These are phyloP conservation scores for Lacerta bilineata DNA, from an alignment of 2,797 vertebrate species.

Conservation along the genomic window DNA sequence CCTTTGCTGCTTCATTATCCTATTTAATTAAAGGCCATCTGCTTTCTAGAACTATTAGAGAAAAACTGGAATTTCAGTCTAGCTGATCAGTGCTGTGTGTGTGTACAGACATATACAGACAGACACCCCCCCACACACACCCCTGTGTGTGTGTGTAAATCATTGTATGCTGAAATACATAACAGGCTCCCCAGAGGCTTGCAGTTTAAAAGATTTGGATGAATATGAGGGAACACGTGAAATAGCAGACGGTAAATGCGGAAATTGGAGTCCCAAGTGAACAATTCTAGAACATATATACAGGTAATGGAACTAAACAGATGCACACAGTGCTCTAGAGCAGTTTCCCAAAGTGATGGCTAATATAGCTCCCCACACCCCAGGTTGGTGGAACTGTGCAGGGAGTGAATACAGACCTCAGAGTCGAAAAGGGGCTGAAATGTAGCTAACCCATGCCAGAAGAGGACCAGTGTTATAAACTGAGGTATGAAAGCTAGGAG, in stretches of 20 bases:
- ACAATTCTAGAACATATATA: not conserved
- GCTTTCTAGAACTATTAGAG: not conserved
- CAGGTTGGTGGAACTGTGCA: no score
- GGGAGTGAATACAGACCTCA: no score
- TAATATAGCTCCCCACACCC: no score
- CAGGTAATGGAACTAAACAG: not conserved
- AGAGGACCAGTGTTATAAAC: no score
- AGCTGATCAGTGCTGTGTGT: not conserved
- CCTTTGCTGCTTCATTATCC: not conserved
- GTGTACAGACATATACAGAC: no score
- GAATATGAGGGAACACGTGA: not conserved
- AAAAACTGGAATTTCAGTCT: not conserved
- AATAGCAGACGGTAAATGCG: no score
- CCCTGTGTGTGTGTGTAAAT: not conserved
- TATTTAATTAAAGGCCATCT: conserved; percentile 7
- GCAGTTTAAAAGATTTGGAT: not conserved
- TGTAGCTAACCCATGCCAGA: no score
- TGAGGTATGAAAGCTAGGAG: no score
- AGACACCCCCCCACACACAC: no score
- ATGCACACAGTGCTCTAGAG: not conserved
- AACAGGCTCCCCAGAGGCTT: not conserved
- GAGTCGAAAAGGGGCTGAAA: no score
- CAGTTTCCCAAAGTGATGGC: no score
- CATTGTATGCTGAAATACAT: not conserved
- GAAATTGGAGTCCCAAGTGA: not conserved